Evolutionary conservation across 2,113 vertebrate species (phyloP), one percentile per base, ranked within the genome.

Genomic region (Triplophysa dalaica): DNA sequence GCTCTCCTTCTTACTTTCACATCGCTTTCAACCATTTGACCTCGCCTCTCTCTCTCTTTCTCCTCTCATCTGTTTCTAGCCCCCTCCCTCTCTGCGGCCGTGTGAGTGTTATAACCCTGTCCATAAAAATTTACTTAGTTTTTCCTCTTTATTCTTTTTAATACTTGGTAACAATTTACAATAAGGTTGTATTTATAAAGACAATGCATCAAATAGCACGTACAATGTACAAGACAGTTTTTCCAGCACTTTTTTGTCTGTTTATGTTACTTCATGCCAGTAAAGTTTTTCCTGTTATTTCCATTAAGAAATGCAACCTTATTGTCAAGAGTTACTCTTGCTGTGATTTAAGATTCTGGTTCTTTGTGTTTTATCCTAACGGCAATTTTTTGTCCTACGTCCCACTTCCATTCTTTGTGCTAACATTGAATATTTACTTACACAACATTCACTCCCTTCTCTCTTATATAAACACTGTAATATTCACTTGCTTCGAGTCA

Each of bases 331-430:
- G 33, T 38, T 38, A 38, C 33, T 63, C 63, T 12, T 16, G 9
- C 41, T 60, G 61, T 68, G 63, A 56, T n/a, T 63, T 50, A 16
- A n/a, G 48, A 38, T 54, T 60, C 72, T 78, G 21, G 19, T 84
- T 60, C 72, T 19, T 43, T 75, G 54, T 60, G 43, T 73, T 67
- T 83, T 63, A 82, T 79, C 75, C 78, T 88, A 80, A 90, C 29
- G 48, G 21, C 67, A 75, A 70, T 62, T 61, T 65, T 63, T 80
- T 86, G 85, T 91, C 83, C 84, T 66, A 85, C 87, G 87, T 91
- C 88, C 88, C 85, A 79, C 86, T 90, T 92, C 89, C 88, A 91
- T 70, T 86, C 85, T 90, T 89, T 89, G 89, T 91, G 79, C 80
- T 65, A 69, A 75, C 82, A 26, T 8, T 78, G 78, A 67, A 70